Base-by-base conservation (phyloP, 1,140 invertebrate species). In the Rhopalosiphum maidis region DNA sequence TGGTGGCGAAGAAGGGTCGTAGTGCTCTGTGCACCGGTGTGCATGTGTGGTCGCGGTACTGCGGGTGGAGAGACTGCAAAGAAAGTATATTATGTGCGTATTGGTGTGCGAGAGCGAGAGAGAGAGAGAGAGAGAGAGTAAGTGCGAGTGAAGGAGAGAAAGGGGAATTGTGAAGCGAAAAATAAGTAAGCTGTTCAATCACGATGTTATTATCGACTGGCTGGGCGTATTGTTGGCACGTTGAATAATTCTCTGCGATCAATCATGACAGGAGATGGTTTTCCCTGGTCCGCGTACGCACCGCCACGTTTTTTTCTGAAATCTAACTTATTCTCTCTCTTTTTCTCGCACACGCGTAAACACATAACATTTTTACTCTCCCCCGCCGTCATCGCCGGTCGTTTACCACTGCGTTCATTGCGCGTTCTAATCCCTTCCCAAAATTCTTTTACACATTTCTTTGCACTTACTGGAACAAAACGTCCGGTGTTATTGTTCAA, bases 141-240 rank as follows among this genome's bases (percentile, higher is more conserved):
- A 48, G 25, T 60, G 35, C 37, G 51, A 15, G 30, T 7, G n/a
- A 2, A n/a, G 1, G 21, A 2, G 46, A 2, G 46, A 35, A 77
- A 43, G 41, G 11, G 46, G 37, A 82, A 82, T 46, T 91, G 30
- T 91, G 82, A 48, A 86, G 46, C 77, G 91, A 86, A 86, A 93
- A 93, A 93, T 85, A 93, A 93, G 46, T 93, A 85, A 86, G 82
- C 43, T 54, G 91, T 93, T 93, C 82, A 55, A 93, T 92, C 68
- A 93, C 48, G 91, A 51, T 93, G 77, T 93, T 91, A 55, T 93
- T 51, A 93, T 93, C 91, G 82, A 93, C 46, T 86, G 82, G 48
- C 30, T 93, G 48, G 35, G 91, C 46, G 77, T 93, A 82, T 85
- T 93, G 25, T 93, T 86, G 91, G 91, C 91, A 93, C 91, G 77